Percentiles rank a stretch among this genome's conserved stretches.
phyloP scores from a whole-genome alignment of 2,113 vertebrate species.

The Chaenocephalus aceratus region DNA sequence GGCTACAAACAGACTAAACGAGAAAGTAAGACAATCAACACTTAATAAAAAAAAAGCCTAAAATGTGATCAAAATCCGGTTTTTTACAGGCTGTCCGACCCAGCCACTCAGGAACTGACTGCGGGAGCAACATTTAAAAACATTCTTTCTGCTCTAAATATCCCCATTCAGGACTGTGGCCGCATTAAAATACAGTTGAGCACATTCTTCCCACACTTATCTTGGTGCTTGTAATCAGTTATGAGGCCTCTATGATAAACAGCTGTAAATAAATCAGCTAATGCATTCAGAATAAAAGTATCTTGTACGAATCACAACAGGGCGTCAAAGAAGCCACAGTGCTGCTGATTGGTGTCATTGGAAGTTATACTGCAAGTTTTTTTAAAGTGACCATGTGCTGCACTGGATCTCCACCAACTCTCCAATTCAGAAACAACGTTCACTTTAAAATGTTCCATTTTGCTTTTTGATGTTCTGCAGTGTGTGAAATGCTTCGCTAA shows the following conservation, averaged over 20 bases:
- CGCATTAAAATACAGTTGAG: conserved; percentile 60
- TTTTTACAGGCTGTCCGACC: conserved; percentile 47
- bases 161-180: conserved; percentile 41
- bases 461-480: conserved; percentile 79
- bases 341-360: conserved; percentile 35
- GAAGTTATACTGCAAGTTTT: conserved; percentile 21
- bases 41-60: conserved; percentile 13
- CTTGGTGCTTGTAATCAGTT: conserved; percentile 48
- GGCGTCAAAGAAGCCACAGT: conserved; percentile 21
- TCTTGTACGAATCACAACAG: conserved; percentile 26
- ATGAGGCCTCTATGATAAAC: conserved; percentile 41
- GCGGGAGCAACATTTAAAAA: conserved; percentile 55
- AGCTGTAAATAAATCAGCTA: conserved; percentile 46
- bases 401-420: conserved; percentile 42
- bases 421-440: conserved; percentile 5
- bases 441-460: conserved; percentile 64
- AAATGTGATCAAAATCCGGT: too few relatives aligned
- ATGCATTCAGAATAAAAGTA: conserved; percentile 45
- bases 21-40: conserved; percentile 60
- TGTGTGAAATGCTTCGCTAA: conserved; percentile 83
- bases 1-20: conserved; percentile 45
- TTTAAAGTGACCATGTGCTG: conserved; percentile 59
- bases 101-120: conserved; percentile 54
- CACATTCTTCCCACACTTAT: conserved; percentile 47
- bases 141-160: conserved; percentile 38